These are phyloP conservation scores for Drosophila percnosoma DNA, from an alignment of 2,888 invertebrate genomes.

Conservation along the genomic window DNA sequence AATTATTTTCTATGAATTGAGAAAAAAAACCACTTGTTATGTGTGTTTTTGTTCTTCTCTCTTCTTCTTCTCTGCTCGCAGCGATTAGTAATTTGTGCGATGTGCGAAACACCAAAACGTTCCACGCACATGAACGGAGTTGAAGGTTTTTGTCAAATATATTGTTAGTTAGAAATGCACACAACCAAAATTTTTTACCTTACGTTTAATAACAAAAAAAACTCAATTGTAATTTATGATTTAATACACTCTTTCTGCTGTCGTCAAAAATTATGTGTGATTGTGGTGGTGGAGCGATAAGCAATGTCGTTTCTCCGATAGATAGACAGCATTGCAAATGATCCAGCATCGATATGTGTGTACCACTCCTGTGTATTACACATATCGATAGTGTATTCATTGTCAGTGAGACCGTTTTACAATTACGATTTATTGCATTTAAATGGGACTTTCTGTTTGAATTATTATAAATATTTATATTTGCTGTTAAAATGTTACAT, in stretches of 20 bases:
- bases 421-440: background rate
- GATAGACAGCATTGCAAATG: constrained; percentile 10
- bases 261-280: constrained; percentile 54
- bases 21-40: constrained; percentile 72
- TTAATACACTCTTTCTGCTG: constrained; percentile 52
- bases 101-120: constrained; percentile 62
- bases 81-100: constrained; percentile 31
- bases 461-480: background rate
- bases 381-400: background rate
- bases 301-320: constrained; percentile 13
- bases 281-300: constrained; percentile 48
- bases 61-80: constrained; percentile 24
- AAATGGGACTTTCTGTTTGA: background rate
- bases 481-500: background rate
- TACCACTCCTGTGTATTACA: background rate
- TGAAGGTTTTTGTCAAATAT: constrained; percentile 14
- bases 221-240: constrained; percentile 48
- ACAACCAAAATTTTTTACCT: constrained; percentile 40
- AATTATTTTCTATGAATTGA: constrained; percentile 50
- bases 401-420: background rate
- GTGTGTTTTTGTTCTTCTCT: constrained; percentile 36
- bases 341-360: constrained; percentile 2
- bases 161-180: constrained; percentile 23
- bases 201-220: constrained; percentile 29
- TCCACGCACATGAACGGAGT: constrained; percentile 44